Evolutionary conservation across 2,797 vertebrate genomes (phyloP), one percentile per base, ranked within the genome.

Genomic region (Premnoplex brunnescens): DNA sequence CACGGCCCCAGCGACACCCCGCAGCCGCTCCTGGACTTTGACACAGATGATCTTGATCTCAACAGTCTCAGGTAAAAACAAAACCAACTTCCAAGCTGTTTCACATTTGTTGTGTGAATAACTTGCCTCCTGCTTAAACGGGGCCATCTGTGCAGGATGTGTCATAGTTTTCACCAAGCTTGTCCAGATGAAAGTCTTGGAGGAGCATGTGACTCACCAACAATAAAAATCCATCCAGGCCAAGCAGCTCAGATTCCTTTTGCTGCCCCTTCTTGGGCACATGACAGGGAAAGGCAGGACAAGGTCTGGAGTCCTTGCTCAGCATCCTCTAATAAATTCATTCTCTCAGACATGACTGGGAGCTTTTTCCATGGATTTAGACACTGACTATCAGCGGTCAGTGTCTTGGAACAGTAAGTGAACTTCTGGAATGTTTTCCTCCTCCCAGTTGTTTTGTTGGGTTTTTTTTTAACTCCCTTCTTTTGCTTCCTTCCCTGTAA

Each of bases 21-120:
- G 1, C 99, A 99, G 97, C 99, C 99, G 3, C 99, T 99, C 14
- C 97, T 99, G 92, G 99, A 99, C 97, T 99, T 99, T 5, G 99
- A 99, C 97, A 99, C 99, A 0, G 99, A 99, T 27, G 99, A 99
- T 95, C 98, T 99, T 60, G 99, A 99, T 97, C 98, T 99, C 41
- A 99, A 99, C 97, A 99, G 99, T 96, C 99, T 99, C 96, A 99
- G 99, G 99, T 99, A 95, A 72, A 89, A 93, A n/a, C 10, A 46
- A 52, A 85, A 41, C 15, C 37, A 0, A 1, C 58, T 77, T 54
- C 52, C 36, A 66, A 78, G 69, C 87, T 74, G 75, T 10, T 95
- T 73, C 55, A 12, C 20, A 1, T 75, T 73, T 44, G 21, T 30
- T 54, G 59, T 69, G 74, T 82, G 78, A 79, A 39, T 54, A 44